Evolutionary conservation across 2,888 invertebrate species (phyloP).

Genomic region (Cosmopolites sordidus): DNA sequence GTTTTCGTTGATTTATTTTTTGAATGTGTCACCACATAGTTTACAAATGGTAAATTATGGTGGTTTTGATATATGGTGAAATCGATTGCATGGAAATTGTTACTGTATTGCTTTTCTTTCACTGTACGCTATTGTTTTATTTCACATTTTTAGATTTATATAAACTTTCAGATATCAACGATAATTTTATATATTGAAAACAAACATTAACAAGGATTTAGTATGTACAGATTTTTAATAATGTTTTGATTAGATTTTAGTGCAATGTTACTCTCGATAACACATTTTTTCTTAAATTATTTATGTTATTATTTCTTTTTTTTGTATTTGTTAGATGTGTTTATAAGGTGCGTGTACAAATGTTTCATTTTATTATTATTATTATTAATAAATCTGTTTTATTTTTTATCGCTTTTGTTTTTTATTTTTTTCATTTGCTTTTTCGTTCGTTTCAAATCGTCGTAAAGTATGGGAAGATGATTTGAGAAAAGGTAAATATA

Average conservation of each 20-base stretch:
- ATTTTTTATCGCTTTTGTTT: slow-evolving; percentile 23
- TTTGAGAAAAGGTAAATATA: slow-evolving; percentile 25
- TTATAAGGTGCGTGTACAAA: slow-evolving; percentile 7
- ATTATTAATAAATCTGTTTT: slow-evolving; percentile 24
- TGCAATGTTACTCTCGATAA: not conserved
- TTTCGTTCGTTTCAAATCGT: too few relatives aligned
- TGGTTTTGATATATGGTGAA: slow-evolving; percentile 43
- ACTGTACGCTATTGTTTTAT: too few relatives aligned
- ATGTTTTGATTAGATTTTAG: not conserved
- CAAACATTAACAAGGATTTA: too few relatives aligned
- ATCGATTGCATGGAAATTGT: too few relatives aligned
- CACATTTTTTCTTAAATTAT: not conserved
- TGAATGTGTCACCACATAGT: slow-evolving; percentile 46
- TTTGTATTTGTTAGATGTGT: slow-evolving; percentile 1
- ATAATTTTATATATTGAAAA: too few relatives aligned
- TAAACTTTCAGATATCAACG: not conserved
- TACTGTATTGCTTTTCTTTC: too few relatives aligned
- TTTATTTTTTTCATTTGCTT: slow-evolving; percentile 5
- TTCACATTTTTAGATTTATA: too few relatives aligned
- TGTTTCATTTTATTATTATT: slow-evolving; percentile 7
- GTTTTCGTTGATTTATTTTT: slow-evolving; percentile 5
- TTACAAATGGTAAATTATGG: slow-evolving; percentile 47
- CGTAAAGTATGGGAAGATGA: not conserved
- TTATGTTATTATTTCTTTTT: not conserved
- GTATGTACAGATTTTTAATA: too few relatives aligned